Evolutionary conservation across 2,797 vertebrate species (phyloP), one percentile per base, ranked within the genome.

Genomic region (Heteromormyrus szaboi): DNA sequence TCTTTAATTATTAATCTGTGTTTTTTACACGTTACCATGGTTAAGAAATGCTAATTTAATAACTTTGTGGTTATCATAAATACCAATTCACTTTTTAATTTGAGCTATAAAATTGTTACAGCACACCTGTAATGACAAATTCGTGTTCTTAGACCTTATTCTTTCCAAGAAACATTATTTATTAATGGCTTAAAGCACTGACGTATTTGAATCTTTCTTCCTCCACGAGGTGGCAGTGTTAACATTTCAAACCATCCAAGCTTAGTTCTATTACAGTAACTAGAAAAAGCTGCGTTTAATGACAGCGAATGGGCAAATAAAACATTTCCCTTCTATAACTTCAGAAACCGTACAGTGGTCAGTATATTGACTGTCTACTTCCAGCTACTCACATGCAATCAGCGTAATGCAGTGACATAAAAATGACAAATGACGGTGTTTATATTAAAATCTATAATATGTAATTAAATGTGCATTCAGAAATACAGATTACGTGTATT

Each of bases 211-310:
- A 46, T 22, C 17, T 19, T 46, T 65, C 87, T 37, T 37, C 85
- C 81, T 54, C 95, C 95, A 96, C 94, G 90, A 95, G 96, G 94
- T 96, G 96, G 95, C 95, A 96, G 94, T 95, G 93, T 96, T 95
- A 94, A 91, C 95, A 95, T 95, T 93, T 93, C 91, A 93, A 94
- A 93, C 14, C 17, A 4, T 50, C 12, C 33, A 44, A 44, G 51
- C 53, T n/a, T 59, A 19, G 22, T 29, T 53, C 9, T 41, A 86
- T 56, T 59, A 37, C 25, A 17, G 29, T 86, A 56, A 54, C 25
- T 41, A 86, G 8, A 41, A 8, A 54, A 86, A 53, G 17, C 53
- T 56, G 85, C 54, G 33, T 37, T 41, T 56, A 33, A 46, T 48
- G 14, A 44, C 41, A 22, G 37, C 11, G 41, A 41, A 53, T 41